These are phyloP conservation scores for Eupithecia insigniata DNA, from an alignment of 2,888 invertebrate species.

Conservation along the genomic window DNA sequence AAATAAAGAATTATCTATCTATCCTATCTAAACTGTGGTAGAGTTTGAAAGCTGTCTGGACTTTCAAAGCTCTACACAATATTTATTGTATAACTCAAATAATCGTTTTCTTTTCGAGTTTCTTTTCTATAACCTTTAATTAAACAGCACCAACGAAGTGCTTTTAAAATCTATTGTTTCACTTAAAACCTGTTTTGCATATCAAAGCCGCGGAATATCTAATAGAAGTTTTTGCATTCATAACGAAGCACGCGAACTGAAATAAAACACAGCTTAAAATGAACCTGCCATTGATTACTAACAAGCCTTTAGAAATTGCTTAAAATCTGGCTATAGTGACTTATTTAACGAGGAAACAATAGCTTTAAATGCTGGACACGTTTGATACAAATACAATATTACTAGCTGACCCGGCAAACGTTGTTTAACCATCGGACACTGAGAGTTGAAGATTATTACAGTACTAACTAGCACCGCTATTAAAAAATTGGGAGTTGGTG, in stretches of 20 bases:
- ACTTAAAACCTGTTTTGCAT: slow-evolving; percentile 72
- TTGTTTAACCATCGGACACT: too few relatives aligned
- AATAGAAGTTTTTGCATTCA: slow-evolving; percentile 77
- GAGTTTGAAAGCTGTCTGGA: too few relatives aligned
- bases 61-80: too few relatives aligned
- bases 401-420: too few relatives aligned
- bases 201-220: slow-evolving; percentile 72
- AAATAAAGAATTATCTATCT: too few relatives aligned
- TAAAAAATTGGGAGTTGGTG: too few relatives aligned
- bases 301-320: not conserved
- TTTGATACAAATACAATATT: not conserved
- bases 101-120: not conserved
- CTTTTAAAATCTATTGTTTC: slow-evolving; percentile 72
- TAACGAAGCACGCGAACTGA: slow-evolving; percentile 74
- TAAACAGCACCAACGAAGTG: slow-evolving; percentile 31
- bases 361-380: not conserved
- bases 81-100: too few relatives aligned
- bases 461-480: too few relatives aligned
- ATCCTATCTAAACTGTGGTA: too few relatives aligned
- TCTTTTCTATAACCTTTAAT: slow-evolving; percentile 17
- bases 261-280: slow-evolving; percentile 51
- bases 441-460: too few relatives aligned
- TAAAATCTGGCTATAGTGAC: not conserved
- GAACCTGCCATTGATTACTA: slow-evolving; percentile 4
- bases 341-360: not conserved